Evolutionary conservation across 1,140 invertebrate species (phyloP).

Genomic region (Drosophila sp.): DNA sequence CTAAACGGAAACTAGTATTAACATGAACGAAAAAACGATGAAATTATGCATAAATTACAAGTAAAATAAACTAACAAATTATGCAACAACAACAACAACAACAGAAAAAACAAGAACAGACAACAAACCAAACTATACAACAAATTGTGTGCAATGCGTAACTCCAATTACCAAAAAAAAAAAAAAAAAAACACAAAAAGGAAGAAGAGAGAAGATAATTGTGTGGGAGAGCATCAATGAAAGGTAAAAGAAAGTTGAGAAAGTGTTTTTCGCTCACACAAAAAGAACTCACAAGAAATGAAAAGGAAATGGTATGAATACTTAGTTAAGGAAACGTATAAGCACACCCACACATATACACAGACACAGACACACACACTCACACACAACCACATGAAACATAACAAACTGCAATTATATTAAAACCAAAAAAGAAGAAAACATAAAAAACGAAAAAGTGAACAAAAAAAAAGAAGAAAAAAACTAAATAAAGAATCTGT

Average conservation of each 20-base stretch:
- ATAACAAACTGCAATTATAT: conserved; percentile 76
- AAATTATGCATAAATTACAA: conserved; percentile 77
- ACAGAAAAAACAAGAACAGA: conserved; percentile 38
- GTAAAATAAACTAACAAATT: conserved; percentile 54
- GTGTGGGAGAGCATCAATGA: no score
- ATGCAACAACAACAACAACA: conserved; percentile 28
- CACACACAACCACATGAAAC: conserved; percentile 37
- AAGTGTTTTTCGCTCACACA: conserved; percentile 42
- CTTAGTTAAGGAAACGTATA: conserved; percentile 62
- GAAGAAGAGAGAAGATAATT: neutral
- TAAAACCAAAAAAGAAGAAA: conserved; percentile 67
- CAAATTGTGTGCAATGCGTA: conserved; percentile 9
- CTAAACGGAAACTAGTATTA: conserved; percentile 38
- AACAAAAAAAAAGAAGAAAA: conserved; percentile 53
- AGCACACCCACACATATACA: conserved; percentile 39
- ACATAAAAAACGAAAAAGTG: conserved; percentile 73
- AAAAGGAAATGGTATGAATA: conserved; percentile 45
- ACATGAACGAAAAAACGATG: conserved; percentile 49
- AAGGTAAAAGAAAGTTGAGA: conserved; percentile 28
- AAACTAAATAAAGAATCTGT: conserved; percentile 81
- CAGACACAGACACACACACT: conserved; percentile 38
- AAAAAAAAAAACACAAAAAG: neutral
- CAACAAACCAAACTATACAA: conserved; percentile 48
- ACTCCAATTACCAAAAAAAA: conserved; percentile 18
- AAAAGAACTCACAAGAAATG: conserved; percentile 15